Evolutionary conservation across 2,888 invertebrate species (phyloP).

Genomic region (Eumacrocentrus americanus): DNA sequence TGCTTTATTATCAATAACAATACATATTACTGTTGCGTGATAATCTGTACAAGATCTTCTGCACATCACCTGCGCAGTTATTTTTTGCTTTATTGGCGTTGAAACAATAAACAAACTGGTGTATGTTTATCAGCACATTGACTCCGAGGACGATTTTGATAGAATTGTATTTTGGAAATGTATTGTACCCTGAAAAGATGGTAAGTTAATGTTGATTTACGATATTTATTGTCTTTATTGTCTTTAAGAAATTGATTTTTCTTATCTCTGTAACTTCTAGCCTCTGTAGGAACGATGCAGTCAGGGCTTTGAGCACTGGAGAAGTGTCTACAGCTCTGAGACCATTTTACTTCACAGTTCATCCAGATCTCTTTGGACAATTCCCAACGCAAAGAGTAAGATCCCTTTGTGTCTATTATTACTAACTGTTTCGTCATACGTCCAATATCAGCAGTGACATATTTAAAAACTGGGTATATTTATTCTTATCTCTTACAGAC

Average conservation of each 20-base stretch:
- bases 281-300: conserved; percentile 49
- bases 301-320: conserved; percentile 70
- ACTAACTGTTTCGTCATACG: conserved; percentile 4
- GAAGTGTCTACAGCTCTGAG: conserved; percentile 89
- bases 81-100: too few relatives aligned
- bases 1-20: too few relatives aligned
- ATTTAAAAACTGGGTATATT: conserved; percentile 1
- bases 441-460: neutral
- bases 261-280: too few relatives aligned
- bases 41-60: too few relatives aligned
- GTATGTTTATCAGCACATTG: too few relatives aligned
- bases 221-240: too few relatives aligned
- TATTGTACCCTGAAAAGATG: conserved; percentile 62
- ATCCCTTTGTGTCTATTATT: neutral
- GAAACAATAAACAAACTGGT: too few relatives aligned
- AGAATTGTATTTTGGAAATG: too few relatives aligned
- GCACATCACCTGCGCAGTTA: too few relatives aligned
- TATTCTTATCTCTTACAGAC: conserved; percentile 67
- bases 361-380: conserved; percentile 93
- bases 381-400: conserved; percentile 86
- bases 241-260: conserved; percentile 9
- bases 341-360: conserved; percentile 94
- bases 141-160: too few relatives aligned
- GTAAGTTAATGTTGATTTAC: too few relatives aligned
- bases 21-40: too few relatives aligned